Evolutionary conservation across 2,113 vertebrate genomes (phyloP).

Genomic region (Dicaeum eximium): DNA sequence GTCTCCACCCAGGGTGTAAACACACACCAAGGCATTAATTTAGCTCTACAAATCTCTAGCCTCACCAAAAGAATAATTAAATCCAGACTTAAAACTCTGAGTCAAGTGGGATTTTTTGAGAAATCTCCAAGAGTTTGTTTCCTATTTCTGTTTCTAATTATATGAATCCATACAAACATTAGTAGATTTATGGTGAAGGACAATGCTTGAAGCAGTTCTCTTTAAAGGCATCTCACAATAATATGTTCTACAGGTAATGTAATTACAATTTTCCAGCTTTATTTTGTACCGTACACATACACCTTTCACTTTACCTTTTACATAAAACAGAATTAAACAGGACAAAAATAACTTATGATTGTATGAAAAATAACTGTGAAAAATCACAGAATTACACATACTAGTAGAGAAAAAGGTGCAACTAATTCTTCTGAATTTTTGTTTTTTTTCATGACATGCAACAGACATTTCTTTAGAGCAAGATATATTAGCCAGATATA

Average conservation of each 20-base stretch:
- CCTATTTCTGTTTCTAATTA: slow-evolving; percentile 62
- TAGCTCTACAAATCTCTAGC: slow-evolving; percentile 42
- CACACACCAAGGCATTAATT: slow-evolving; percentile 40
- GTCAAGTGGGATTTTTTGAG: slow-evolving; percentile 24
- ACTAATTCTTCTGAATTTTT: slow-evolving; percentile 65
- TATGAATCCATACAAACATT: slow-evolving; percentile 40
- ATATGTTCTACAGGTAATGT: neutral
- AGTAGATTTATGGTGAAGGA: slow-evolving; percentile 38
- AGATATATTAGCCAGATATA: slow-evolving; percentile 62
- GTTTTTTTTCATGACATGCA: slow-evolving; percentile 51
- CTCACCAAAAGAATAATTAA: slow-evolving; percentile 63
- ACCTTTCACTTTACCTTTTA: slow-evolving; percentile 70
- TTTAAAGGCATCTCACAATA: neutral
- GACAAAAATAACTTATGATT: slow-evolving; percentile 78
- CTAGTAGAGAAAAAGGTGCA: slow-evolving; percentile 69
- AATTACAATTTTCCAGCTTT: slow-evolving; percentile 71
- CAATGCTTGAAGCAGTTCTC: neutral
- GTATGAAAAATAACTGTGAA: slow-evolving; percentile 75
- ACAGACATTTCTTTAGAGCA: slow-evolving; percentile 60
- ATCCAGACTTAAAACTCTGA: slow-evolving; percentile 59
- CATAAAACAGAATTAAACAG: slow-evolving; percentile 69
- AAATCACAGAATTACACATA: slow-evolving; percentile 75
- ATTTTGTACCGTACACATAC: slow-evolving; percentile 66
- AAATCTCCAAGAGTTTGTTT: slow-evolving; percentile 6
- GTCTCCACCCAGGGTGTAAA: slow-evolving; percentile 62